Evolutionary conservation across 2,797 vertebrate genomes (phyloP).

Genomic region (Karalla daura): DNA sequence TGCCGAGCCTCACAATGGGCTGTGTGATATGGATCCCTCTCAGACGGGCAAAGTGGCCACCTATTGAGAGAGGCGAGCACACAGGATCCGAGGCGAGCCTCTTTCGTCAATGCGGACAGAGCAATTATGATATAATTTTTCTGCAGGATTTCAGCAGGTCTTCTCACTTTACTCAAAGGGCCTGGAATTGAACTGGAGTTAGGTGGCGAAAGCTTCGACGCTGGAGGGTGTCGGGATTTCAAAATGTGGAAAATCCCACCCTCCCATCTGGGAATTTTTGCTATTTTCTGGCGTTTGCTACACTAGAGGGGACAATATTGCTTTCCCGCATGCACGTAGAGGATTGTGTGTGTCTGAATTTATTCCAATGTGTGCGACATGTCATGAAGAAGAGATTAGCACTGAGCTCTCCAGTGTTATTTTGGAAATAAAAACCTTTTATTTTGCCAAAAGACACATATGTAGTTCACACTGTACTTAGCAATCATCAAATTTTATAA

Average conservation of each 20-base stretch:
- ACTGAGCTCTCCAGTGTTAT: too few species aligned
- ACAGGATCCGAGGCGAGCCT: slow-evolving; percentile 36
- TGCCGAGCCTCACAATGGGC: slow-evolving; percentile 68
- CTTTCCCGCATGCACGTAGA: too few species aligned
- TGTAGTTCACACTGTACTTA: too few species aligned
- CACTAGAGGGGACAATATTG: too few species aligned
- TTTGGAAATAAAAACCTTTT: too few species aligned
- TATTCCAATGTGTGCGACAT: too few species aligned
- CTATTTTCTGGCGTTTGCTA: background rate
- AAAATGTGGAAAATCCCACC: slow-evolving; percentile 21
- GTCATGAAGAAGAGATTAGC: too few species aligned
- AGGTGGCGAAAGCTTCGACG: slow-evolving; percentile 31
- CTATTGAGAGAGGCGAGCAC: slow-evolving; percentile 63
- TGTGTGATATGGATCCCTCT: slow-evolving; percentile 79
- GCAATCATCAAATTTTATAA: too few species aligned
- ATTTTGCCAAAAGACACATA: too few species aligned
- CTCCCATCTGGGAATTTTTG: background rate
- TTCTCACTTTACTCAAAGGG: slow-evolving; percentile 78
- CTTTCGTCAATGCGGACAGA: slow-evolving; percentile 48
- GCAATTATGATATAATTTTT: slow-evolving; percentile 83
- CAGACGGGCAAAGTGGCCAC: slow-evolving; percentile 67
- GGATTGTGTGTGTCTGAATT: too few species aligned
- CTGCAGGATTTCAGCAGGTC: slow-evolving; percentile 71
- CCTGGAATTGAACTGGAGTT: slow-evolving; percentile 46
- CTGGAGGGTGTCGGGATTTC: slow-evolving; percentile 56